Evolutionary conservation across 37 sponge, comb jelly and placozoan genomes (phyloP).

Genomic region (Cliona cf. orientalis): DNA sequence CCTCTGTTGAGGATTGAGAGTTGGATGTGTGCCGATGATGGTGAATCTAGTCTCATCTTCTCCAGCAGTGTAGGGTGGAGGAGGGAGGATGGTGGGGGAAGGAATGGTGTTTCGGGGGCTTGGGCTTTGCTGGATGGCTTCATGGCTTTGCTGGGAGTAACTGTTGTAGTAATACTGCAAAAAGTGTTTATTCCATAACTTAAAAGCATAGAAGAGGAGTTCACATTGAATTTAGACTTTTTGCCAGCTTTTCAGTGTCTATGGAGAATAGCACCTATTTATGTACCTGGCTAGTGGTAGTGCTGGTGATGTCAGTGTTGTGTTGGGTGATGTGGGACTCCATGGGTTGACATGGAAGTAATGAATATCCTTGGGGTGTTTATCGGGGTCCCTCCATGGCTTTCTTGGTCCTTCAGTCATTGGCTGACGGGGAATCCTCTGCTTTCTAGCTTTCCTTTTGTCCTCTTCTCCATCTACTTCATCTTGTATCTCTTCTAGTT

Average conservation of each 20-base stretch:
- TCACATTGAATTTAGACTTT: too few species aligned
- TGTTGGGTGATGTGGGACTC: too few species aligned
- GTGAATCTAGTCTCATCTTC: slow-evolving; percentile 44
- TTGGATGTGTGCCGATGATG: slow-evolving; percentile 7
- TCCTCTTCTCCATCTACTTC: not conserved
- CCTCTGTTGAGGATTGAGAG: slow-evolving; percentile 33
- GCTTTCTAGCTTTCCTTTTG: not conserved
- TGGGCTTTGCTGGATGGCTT: not conserved
- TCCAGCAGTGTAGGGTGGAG: slow-evolving; percentile 55
- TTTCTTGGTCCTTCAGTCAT: not conserved
- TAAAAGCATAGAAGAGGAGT: too few species aligned
- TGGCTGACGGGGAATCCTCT: not conserved
- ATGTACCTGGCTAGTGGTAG: not conserved
- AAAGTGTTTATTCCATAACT: too few species aligned
- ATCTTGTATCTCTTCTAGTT: not conserved
- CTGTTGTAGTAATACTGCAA: not conserved
- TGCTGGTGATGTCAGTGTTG: not conserved
- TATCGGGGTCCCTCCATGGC: slow-evolving; percentile 52
- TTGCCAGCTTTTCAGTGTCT: too few species aligned
- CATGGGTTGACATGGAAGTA: slow-evolving; percentile 10
- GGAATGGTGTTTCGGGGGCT: too few species aligned
- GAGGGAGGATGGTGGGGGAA: slow-evolving; percentile 25
- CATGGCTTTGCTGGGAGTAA: not conserved
- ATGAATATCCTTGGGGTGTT: slow-evolving; percentile 29
- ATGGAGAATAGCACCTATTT: too few species aligned